Conservation (phyloP, 2,888 invertebrate genomes). For the Trachelus iudaicus region DNA sequence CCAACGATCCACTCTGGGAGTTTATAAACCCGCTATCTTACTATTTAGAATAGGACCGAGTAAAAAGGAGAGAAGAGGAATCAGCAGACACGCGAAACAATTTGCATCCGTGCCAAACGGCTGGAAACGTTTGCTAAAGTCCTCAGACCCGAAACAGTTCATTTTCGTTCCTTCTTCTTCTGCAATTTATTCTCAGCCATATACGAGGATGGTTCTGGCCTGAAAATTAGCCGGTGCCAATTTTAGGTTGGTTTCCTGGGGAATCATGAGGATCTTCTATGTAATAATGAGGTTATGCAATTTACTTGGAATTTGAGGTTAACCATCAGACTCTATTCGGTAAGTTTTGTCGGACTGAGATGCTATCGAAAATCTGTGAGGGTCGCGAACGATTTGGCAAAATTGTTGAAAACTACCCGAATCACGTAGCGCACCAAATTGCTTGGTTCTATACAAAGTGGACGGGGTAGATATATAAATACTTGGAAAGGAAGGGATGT, state of each 20-base stretch:
- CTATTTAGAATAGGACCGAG: not conserved
- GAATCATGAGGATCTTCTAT: not conserved
- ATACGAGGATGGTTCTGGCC: not conserved
- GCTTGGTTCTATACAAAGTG: not conserved
- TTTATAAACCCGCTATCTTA: slow-evolving; percentile 11
- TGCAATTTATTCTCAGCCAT: not conserved
- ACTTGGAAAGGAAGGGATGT: not conserved
- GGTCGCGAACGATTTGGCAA: not conserved
- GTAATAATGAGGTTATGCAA: not conserved
- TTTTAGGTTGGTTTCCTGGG: not conserved
- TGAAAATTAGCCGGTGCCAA: not conserved
- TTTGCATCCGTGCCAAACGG: not conserved
- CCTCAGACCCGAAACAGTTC: not conserved
- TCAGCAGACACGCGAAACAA: not conserved
- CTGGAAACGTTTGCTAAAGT: not conserved
- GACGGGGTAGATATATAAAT: not conserved
- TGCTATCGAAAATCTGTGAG: not conserved
- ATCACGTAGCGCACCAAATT: not conserved
- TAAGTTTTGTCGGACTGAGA: not conserved
- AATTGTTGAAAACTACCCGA: not conserved
- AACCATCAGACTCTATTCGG: not conserved
- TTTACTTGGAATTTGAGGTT: not conserved
- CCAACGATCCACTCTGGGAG: slow-evolving; percentile 12
- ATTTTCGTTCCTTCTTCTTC: not conserved
- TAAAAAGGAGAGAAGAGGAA: not conserved